These are phyloP conservation scores for Leiothrix lutea DNA, from an alignment of 2,113 vertebrate genomes.

Conservation along the genomic window DNA sequence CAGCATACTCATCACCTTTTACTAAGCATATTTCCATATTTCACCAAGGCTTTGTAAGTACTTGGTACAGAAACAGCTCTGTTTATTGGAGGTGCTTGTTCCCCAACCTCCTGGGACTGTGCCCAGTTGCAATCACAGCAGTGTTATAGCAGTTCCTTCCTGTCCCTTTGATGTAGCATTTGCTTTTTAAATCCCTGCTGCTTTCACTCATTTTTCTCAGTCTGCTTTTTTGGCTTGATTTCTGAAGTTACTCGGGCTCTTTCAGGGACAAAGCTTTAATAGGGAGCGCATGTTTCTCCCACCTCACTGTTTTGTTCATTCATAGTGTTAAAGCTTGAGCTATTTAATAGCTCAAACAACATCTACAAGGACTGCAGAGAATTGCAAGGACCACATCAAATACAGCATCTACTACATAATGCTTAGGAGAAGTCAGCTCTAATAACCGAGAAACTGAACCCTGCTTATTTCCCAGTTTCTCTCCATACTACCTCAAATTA, in stretches of 20 bases:
- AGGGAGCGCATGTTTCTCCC: neutral
- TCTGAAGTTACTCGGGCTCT: slow-evolving; percentile 44
- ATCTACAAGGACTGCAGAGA: neutral
- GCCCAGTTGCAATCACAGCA: slow-evolving; percentile 72
- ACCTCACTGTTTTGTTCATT: neutral
- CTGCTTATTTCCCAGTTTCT: neutral
- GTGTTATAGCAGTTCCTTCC: slow-evolving; percentile 65
- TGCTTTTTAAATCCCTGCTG: slow-evolving; percentile 61
- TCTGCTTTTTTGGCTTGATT: slow-evolving; percentile 41
- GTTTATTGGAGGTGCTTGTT: slow-evolving; percentile 53
- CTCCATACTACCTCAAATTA: neutral
- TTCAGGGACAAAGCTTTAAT: slow-evolving; percentile 3
- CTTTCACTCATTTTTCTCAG: slow-evolving; percentile 49
- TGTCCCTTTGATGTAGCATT: slow-evolving; percentile 65
- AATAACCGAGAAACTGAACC: neutral
- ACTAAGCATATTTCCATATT: slow-evolving; percentile 14
- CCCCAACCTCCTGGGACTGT: slow-evolving; percentile 56
- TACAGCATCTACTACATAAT: neutral
- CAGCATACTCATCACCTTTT: neutral
- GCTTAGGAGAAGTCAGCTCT: neutral
- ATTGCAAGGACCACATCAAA: neutral
- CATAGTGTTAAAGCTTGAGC: neutral
- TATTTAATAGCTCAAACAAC: neutral
- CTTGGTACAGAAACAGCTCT: slow-evolving; percentile 64
- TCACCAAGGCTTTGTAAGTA: neutral